A percentile compares a stretch with the other conserved stretches of the same genome.
Conservation (phyloP, 2,797 vertebrate species). For the Dendrocincla fuliginosa region DNA sequence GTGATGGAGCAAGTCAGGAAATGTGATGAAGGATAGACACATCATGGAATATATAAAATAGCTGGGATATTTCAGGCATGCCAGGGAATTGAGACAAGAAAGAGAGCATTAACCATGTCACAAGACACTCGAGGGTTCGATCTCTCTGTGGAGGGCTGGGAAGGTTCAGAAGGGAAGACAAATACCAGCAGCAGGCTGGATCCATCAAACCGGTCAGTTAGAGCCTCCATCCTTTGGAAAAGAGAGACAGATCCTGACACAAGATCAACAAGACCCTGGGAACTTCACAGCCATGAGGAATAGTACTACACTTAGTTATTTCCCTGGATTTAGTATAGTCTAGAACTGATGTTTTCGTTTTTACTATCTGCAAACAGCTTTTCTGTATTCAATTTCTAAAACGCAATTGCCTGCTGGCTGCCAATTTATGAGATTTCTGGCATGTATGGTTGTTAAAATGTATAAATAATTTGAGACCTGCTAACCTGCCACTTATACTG, state of each 20-base stretch:
- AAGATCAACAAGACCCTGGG: neutral
- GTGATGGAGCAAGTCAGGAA: neutral
- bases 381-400: conserved; percentile 27
- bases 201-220: neutral
- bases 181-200: neutral
- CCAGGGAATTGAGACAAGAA: rapidly evolving
- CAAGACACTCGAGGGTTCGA: neutral
- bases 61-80: neutral
- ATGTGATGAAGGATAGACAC: neutral
- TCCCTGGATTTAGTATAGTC: neutral
- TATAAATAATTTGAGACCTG: conserved; percentile 8
- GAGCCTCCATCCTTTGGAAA: neutral
- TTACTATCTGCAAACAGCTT: neutral
- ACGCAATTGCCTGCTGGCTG: neutral
- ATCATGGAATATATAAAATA: neutral
- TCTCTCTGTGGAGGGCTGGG: neutral
- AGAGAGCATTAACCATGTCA: neutral
- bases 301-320: neutral
- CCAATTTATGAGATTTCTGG: conserved; percentile 31
- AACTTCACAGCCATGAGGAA: neutral
- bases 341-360: neutral
- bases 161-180: neutral
- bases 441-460: neutral
- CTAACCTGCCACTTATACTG: neutral
- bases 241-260: neutral